Percentiles rank a stretch among this genome's conserved stretches.
phyloP scores from a whole-genome alignment of 2,888 invertebrate species.

The Syritta pipiens region DNA sequence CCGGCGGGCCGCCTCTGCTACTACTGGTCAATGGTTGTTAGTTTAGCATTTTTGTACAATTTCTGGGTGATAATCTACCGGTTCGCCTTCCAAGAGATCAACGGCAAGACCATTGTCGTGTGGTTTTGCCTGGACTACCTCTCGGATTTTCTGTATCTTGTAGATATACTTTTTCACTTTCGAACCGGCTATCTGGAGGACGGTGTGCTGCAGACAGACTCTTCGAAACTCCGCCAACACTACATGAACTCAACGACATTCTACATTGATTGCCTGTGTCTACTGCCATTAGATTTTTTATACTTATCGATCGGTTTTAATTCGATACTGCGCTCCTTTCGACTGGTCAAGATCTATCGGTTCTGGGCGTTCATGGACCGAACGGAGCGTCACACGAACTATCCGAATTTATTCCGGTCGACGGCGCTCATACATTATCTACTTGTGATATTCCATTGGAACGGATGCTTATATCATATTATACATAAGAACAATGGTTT shows the following conservation, averaged over 20 bases:
- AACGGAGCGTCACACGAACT: conserved; percentile 98
- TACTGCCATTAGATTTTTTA: conserved; percentile 97
- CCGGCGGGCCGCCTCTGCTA: conserved; percentile 97
- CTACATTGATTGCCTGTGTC: conserved; percentile 98
- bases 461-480: conserved; percentile 98
- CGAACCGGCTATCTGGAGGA: conserved; percentile 98
- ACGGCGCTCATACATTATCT: conserved; percentile 96
- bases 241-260: conserved; percentile 99
- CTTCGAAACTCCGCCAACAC: conserved; percentile 94
- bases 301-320: conserved; percentile 98
- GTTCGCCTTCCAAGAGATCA: conserved; percentile 99
- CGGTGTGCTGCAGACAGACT: conserved; percentile 97
- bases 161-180: conserved; percentile 98
- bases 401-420: conserved; percentile 97
- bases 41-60: conserved; percentile 97
- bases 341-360: conserved; percentile 97
- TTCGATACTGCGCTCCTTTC: conserved; percentile 96
- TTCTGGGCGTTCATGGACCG: conserved; percentile 99
- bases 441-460: conserved; percentile 99
- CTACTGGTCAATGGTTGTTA: conserved; percentile 98
- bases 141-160: conserved; percentile 96
- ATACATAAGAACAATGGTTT: conserved; percentile 97
- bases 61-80: conserved; percentile 99
- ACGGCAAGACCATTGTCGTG: conserved; percentile 92
- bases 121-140: conserved; percentile 99